Base-by-base conservation (phyloP, 1,140 invertebrate species). In the Eupeodes corollae region DNA sequence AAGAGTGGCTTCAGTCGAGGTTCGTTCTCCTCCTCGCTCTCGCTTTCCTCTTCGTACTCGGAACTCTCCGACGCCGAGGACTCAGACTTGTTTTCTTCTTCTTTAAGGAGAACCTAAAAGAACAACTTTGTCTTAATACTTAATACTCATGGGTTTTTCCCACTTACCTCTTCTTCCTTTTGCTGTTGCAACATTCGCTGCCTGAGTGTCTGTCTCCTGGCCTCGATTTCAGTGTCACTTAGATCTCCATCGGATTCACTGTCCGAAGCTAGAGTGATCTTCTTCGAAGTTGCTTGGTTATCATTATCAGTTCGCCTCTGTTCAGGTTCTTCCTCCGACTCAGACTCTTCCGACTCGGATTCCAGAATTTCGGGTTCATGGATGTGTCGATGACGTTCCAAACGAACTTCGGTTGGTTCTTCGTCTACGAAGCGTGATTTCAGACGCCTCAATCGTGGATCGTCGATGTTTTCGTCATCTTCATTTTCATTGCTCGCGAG, bases 1-100 rank as follows among this genome's bases (percentile, higher is more conserved):
- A 99, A 99, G 1, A 99, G 87, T 6, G 96, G 96, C 62, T 98
- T 99, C 8, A 99, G 76, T 47, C 92, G 73, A 1, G 93, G 91
- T 1, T 61, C 68, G 37, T 70, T 63, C 19, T 86, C 83, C 46
- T 83, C 83, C 31, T 79, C 79, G 57, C 73, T 77, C 38, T 79
- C 77, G 6, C 75, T 76, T 40, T 83, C 79, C 54, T 84, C 86
- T 48, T 88, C 84, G 56, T 89, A 84, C 55, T 79, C 74, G 18
- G 67, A 69, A 45, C 61, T 66, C 53, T 89, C 88, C 32, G 82
- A 79, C 48, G 79, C 82, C n/a, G 83, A 80, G 12, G 80, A 80
- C 48, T 84, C 81, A 40, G 85, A 84, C 52, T 93, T 87, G 48
- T 89, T 79, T 52, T 84, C 82, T 48, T 80, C 82, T 26, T 75